Evolutionary conservation across 2,888 invertebrate genomes (phyloP), one percentile per base, ranked within the genome.

Genomic region (Caenorhabditis sp.): DNA sequence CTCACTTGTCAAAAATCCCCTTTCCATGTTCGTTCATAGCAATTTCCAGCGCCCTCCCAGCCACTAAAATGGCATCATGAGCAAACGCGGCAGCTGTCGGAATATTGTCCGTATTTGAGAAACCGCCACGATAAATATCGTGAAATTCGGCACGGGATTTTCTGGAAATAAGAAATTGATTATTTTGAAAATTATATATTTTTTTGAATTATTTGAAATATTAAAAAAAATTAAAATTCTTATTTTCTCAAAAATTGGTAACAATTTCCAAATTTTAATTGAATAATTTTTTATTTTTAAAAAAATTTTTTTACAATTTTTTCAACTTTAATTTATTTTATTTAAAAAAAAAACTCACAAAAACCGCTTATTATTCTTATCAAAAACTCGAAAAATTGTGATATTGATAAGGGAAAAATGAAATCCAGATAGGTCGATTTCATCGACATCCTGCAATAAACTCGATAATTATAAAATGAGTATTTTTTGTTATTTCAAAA

Each of bases 31-130:
- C 67, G 9, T 69, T 58, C 26, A 80, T 80, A 13, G 83, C 84
- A 32, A 79, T 76, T 20, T 85, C 62, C 20, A 87, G 70, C 5
- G 88, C 86, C 20, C 76, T 85, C 26, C 69, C 87, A 11, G 87
- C 87, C 9, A 88, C 88, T n/a, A 88, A 58, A 62, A 88, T 78
- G 0, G 88, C 86, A 51, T 88, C 88, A 61, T 88, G 88, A 44
- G 88, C 88, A 40, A 88, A 84, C 18, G 88, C 88, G 6, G 82
- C 81, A n/a, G 84, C 77, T 0, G 85, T 78, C 55, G 85, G 81
- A 60, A 83, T 68, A 40, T 20, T 71, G 13, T 74, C 82, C 18
- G 68, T 69, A 26, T 51, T 62, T 11, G 71, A 61, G 69, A 69
- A 74, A 26, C 70, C 83, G 37, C 61, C 85, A 4, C 86, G 79